Percentiles rank a stretch among this genome's conserved stretches.
These are phyloP conservation scores for Polydrusus tereticollis DNA, from an alignment of 2,888 invertebrate species.

Conservation along the genomic window DNA sequence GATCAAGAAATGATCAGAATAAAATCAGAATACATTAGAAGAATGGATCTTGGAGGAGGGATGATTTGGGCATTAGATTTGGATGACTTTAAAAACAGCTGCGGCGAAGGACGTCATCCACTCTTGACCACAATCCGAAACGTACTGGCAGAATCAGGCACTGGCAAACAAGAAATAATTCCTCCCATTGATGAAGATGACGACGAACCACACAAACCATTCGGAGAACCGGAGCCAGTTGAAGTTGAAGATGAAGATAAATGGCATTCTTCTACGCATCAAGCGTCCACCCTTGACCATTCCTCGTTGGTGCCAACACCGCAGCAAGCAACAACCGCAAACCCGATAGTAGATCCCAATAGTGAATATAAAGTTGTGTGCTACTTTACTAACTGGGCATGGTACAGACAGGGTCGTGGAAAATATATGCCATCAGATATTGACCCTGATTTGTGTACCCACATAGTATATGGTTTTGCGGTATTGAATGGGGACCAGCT, in stretches of 20 bases:
- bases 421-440: slow-evolving; percentile 87
- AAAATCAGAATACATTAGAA: slow-evolving; percentile 84
- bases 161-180: slow-evolving; percentile 55
- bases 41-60: slow-evolving; percentile 84
- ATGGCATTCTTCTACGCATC: slow-evolving; percentile 6
- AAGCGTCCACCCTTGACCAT: slow-evolving; percentile 37
- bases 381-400: slow-evolving; percentile 95
- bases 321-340: slow-evolving; percentile 44
- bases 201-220: slow-evolving; percentile 15
- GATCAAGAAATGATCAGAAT: slow-evolving; percentile 83
- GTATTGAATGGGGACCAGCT: slow-evolving; percentile 82
- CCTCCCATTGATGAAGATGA: slow-evolving; percentile 50
- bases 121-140: slow-evolving; percentile 82
- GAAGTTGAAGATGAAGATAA: slow-evolving; percentile 49
- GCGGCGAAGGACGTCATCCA: slow-evolving; percentile 86
- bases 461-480: slow-evolving; percentile 93
- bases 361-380: slow-evolving; percentile 82
- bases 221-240: slow-evolving; percentile 49
- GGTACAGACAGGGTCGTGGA: slow-evolving; percentile 88
- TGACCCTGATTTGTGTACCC: slow-evolving; percentile 88
- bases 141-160: slow-evolving; percentile 72
- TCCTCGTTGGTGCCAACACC: slow-evolving; percentile 47
- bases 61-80: slow-evolving; percentile 94
- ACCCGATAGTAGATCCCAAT: slow-evolving; percentile 54
- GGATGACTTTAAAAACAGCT: slow-evolving; percentile 86